These are phyloP conservation scores for Argyrosomus regius DNA, from an alignment of 2,797 vertebrate genomes.

Conservation along the genomic window DNA sequence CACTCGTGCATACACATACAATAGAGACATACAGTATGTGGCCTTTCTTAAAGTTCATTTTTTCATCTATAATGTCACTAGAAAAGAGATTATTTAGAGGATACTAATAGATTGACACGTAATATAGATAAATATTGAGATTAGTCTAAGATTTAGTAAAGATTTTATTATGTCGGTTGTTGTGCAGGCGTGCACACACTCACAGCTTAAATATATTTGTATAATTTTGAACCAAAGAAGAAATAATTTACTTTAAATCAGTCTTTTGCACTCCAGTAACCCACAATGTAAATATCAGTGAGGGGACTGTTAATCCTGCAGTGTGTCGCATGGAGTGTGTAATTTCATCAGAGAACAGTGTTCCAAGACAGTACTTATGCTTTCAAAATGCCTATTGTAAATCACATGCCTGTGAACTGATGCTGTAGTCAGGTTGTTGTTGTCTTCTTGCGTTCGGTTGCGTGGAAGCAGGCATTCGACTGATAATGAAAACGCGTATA, in stretches of 20 bases:
- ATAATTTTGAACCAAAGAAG: conserved; percentile 83
- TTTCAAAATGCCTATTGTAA: conserved; percentile 37
- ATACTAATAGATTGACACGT: conserved; percentile 36
- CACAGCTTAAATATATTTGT: conserved; percentile 66
- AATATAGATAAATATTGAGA: conserved; percentile 46
- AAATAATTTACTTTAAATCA: conserved; percentile 62
- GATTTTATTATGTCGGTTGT: conserved; percentile 61
- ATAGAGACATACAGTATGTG: conserved; percentile 49
- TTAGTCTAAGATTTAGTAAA: conserved; percentile 54
- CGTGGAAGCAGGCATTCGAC: conserved; percentile 35
- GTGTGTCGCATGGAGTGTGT: conserved; percentile 28
- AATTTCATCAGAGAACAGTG: conserved; percentile 36
- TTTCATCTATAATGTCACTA: conserved; percentile 43
- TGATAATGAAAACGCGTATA: conserved; percentile 38
- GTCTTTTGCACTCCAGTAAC: conserved; percentile 69
- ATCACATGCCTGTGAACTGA: conserved; percentile 35
- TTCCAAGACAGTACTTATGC: conserved; percentile 21
- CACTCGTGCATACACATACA: conserved; percentile 43
- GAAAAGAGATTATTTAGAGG: conserved; percentile 58
- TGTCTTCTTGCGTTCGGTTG: conserved; percentile 23
- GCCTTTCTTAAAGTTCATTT: conserved; percentile 53
- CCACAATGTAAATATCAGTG: conserved; percentile 66
- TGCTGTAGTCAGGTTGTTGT: conserved; percentile 26
- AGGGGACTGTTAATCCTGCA: conserved; percentile 43
- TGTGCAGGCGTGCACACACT: conserved; percentile 46